phyloP scores from a whole-genome alignment of 1,140 invertebrate genomes.

The Agrypnia vestita region DNA sequence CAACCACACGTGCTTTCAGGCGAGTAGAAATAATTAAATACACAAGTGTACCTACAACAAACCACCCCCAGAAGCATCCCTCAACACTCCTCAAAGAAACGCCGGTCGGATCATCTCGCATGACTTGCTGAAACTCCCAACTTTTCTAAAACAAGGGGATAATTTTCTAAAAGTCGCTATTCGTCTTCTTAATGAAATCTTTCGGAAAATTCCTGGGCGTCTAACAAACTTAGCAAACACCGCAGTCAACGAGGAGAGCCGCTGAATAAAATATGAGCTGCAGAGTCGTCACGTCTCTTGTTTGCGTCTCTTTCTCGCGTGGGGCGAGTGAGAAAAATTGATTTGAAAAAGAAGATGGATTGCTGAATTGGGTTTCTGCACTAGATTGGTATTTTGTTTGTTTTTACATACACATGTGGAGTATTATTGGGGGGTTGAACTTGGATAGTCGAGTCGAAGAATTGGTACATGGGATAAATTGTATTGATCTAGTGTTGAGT shows the following conservation, averaged over 20 bases:
- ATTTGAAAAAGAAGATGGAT: slow-evolving; percentile 22
- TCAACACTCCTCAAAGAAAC: slow-evolving; percentile 53
- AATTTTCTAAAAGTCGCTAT: slow-evolving; percentile 60
- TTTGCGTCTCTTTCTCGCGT: slow-evolving; percentile 8
- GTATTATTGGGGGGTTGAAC: background rate
- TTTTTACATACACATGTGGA: background rate
- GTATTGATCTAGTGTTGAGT: background rate
- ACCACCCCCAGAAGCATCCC: slow-evolving; percentile 42
- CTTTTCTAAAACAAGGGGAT: slow-evolving; percentile 61
- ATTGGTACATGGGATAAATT: background rate
- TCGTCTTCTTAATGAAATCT: slow-evolving; percentile 61
- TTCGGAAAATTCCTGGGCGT: slow-evolving; percentile 57
- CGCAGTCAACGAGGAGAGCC: slow-evolving; percentile 21
- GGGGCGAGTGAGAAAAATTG: slow-evolving; percentile 26
- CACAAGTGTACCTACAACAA: slow-evolving; percentile 14
- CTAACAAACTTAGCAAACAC: slow-evolving; percentile 56
- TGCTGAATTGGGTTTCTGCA: slow-evolving; percentile 4
- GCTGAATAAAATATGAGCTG: slow-evolving; percentile 25
- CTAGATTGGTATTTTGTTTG: slow-evolving; percentile 15
- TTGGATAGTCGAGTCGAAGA: background rate
- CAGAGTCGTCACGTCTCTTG: background rate
- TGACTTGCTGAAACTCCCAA: slow-evolving; percentile 45
- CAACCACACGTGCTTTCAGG: background rate
- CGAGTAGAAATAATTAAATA: slow-evolving; percentile 36
- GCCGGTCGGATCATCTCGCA: slow-evolving; percentile 51